A percentile compares a stretch with the other conserved stretches of the same genome.
phyloP scores from a whole-genome alignment of 2,797 vertebrate genomes.

The Gambusia yucatana region DNA sequence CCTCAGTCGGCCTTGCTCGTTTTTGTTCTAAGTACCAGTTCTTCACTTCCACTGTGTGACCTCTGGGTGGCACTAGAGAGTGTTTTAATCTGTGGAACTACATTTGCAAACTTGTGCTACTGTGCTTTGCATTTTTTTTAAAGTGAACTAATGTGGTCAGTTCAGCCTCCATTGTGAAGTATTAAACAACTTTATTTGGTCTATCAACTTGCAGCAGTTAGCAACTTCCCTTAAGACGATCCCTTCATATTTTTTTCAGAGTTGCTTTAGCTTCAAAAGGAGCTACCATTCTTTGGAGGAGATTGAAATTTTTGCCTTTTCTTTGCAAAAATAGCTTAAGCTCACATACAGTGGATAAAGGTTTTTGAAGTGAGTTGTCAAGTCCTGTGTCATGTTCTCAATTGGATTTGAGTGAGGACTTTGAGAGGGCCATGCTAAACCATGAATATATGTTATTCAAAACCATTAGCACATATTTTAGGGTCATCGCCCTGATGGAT shows the following conservation, averaged over 20 bases:
- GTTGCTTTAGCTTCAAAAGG: background rate
- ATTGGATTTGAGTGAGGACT: background rate
- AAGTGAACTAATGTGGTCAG: background rate
- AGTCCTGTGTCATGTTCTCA: background rate
- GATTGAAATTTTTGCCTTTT: background rate
- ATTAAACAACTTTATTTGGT: background rate
- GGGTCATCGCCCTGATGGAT: background rate
- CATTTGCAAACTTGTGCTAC: background rate
- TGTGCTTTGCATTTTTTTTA: background rate
- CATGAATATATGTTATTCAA: background rate
- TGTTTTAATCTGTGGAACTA: background rate
- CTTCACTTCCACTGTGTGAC: background rate
- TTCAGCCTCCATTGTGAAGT: background rate
- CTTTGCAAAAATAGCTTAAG: background rate
- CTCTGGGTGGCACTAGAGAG: slow-evolving; percentile 58
- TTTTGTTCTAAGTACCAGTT: background rate
- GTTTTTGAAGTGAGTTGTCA: background rate
- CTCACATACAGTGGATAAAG: too few relatives aligned
- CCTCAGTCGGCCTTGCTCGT: background rate
- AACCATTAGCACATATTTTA: background rate
- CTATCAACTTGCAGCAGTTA: background rate
- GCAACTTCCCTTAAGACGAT: background rate
- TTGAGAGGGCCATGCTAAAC: background rate
- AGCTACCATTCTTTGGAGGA: background rate
- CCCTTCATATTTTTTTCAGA: background rate